Evolutionary conservation across 2,797 vertebrate species (phyloP), one percentile per base, ranked within the genome.

Genomic region (Miichthys miiuy): DNA sequence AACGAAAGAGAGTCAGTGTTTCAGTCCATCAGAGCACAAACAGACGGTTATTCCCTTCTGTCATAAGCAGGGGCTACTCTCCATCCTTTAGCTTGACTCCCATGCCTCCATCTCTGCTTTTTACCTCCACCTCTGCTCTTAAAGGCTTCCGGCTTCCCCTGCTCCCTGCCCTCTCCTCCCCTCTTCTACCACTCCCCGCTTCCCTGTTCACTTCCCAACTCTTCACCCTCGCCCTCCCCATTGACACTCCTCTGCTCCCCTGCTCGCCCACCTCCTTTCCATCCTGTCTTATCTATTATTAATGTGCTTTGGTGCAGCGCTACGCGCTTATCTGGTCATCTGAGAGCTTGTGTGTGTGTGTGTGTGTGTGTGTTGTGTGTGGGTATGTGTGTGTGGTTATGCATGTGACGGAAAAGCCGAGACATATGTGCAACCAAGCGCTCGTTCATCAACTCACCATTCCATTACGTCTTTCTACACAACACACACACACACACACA

Each of bases 221-320:
- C 58, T 17, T 25, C 66, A 65, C 30, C 47, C 65, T 18, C 23
- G 2, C 10, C 9, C 60, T 38, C 21, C 27, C 18, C 69, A 20
- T 20, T 50, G 46, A 34, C 57, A 38, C 62, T 66, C 27, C 30
- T 25, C 38, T 44, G 18, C 34, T n/a, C 68, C 27, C 11, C 21
- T 11, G 6, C 74, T 56, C 2, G 4, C 8, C 52, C 47, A 60
- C 72, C 50, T 51, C 51, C 58, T 14, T 77, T 75, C 78, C 75
- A 77, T 81, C 72, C 70, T 5, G 57, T 84, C 78, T 84, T 68
- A 91, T 90, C 84, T 82, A 88, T 89, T 86, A 85, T 89, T 68
- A 70, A 87, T 88, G 88, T 82, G 77, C 81, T 60, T 69, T 76
- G 50, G 80, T 87, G 86, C 75, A 85, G 80, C 25, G 38, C 70